Conservation (phyloP, 2,797 vertebrate species). For the Cetoscarus ocellatus region DNA sequence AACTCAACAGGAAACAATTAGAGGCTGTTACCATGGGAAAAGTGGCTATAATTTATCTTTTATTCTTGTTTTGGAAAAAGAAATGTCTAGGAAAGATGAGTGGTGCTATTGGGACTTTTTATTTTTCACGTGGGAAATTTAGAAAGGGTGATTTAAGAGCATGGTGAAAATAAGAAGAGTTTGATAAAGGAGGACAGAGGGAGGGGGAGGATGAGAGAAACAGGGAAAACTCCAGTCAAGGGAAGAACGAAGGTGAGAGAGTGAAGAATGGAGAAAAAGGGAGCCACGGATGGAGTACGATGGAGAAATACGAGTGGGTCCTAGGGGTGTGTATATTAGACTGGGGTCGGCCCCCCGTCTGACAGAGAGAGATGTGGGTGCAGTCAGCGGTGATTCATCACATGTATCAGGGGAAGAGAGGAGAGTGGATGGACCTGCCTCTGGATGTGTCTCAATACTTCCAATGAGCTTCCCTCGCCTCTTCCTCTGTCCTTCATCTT, state of each 20-base stretch:
- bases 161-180: conserved; percentile 31
- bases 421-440: conserved; percentile 70
- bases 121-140: conserved; percentile 70
- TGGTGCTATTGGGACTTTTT: conserved; percentile 36
- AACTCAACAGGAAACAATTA: conserved; percentile 17
- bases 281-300: conserved; percentile 70
- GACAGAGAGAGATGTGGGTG: conserved; percentile 87
- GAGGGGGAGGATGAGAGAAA: conserved; percentile 24
- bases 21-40: conserved; percentile 34
- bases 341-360: conserved; percentile 79
- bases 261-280: conserved; percentile 73
- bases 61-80: conserved; percentile 11
- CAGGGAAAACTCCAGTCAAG: conserved; percentile 49
- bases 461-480: conserved; percentile 58
- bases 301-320: conserved; percentile 82
- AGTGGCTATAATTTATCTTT: conserved; percentile 30
- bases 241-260: conserved; percentile 56
- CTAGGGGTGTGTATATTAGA: conserved; percentile 83
- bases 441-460: conserved; percentile 76
- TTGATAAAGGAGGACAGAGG: conserved; percentile 49
- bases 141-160: conserved; percentile 60
- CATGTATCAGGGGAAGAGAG: conserved; percentile 78
- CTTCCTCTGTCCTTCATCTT: conserved; percentile 58
- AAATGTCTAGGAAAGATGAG: conserved; percentile 34
- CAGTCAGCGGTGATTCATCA: conserved; percentile 87